Conservation (phyloP, 2,888 invertebrate species). For the Celastrina argiolus region DNA sequence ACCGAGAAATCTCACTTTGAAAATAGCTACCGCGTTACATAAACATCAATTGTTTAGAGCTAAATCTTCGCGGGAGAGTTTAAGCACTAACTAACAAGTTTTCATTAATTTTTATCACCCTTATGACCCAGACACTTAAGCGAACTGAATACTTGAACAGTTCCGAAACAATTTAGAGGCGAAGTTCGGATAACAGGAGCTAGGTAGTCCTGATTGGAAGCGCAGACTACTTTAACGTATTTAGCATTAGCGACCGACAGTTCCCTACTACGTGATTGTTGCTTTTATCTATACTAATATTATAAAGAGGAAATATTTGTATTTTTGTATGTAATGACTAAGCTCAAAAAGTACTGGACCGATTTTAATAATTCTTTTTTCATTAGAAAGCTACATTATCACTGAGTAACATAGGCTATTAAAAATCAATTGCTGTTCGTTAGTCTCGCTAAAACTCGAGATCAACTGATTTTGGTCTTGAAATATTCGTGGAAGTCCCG, state of each 20-base stretch:
- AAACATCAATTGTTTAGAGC: neutral
- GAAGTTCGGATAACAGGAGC: slow-evolving; percentile 11
- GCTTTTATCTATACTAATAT: too few relatives aligned
- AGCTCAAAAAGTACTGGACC: too few relatives aligned
- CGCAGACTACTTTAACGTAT: slow-evolving; percentile 14
- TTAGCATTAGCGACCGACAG: slow-evolving; percentile 18
- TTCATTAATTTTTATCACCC: slow-evolving; percentile 21
- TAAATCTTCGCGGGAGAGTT: neutral
- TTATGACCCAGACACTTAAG: slow-evolving; percentile 14
- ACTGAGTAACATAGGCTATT: too few relatives aligned
- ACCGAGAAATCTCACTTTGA: too few relatives aligned
- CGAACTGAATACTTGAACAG: slow-evolving; percentile 16
- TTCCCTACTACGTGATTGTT: neutral
- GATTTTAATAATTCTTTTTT: too few relatives aligned
- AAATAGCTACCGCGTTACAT: neutral
- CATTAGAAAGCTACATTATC: too few relatives aligned
- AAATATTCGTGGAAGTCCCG: too few relatives aligned
- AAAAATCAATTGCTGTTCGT: too few relatives aligned
- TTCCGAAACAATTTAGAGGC: slow-evolving; percentile 12
- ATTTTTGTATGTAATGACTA: too few relatives aligned
- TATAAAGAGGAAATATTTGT: too few relatives aligned
- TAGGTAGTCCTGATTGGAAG: slow-evolving; percentile 16
- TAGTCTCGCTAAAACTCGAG: too few relatives aligned
- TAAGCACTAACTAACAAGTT: slow-evolving; percentile 18
- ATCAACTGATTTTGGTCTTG: too few relatives aligned